These are phyloP conservation scores for Anhinga rufa DNA, from an alignment of 2,113 vertebrate genomes.

Conservation along the genomic window DNA sequence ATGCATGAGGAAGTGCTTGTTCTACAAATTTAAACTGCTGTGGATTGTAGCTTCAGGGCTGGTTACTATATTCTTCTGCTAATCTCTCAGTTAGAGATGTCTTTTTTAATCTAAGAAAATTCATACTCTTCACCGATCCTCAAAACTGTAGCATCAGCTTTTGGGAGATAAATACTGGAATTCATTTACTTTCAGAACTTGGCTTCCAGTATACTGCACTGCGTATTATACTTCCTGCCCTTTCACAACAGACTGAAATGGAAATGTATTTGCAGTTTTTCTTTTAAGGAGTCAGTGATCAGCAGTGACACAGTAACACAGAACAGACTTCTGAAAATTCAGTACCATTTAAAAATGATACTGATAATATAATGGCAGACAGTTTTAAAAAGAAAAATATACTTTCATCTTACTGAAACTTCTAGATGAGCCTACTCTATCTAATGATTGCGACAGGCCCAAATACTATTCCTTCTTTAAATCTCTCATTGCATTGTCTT, in stretches of 20 bases:
- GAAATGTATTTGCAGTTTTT: background rate
- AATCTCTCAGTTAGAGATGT: background rate
- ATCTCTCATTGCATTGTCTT: background rate
- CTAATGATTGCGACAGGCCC: background rate
- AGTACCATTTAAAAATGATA: background rate
- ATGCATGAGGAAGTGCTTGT: background rate
- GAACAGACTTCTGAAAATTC: background rate
- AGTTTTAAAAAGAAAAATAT: background rate
- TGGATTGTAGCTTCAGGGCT: background rate
- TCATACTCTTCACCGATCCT: background rate
- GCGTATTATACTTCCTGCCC: background rate
- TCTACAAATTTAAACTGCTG: background rate
- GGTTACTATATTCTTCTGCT: background rate
- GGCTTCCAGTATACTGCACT: background rate
- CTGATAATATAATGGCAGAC: background rate
- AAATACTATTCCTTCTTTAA: background rate
- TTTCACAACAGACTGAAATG: background rate
- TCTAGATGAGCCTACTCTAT: background rate
- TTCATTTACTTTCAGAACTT: background rate
- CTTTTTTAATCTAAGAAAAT: constrained; percentile 10
- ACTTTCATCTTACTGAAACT: background rate
- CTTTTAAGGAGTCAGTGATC: background rate
- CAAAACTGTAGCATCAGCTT: constrained; percentile 9
- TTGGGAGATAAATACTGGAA: background rate
- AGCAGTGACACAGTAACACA: background rate